These are phyloP conservation scores for Daphoenositta chrysoptera DNA, from an alignment of 2,113 vertebrate species.

Conservation along the genomic window DNA sequence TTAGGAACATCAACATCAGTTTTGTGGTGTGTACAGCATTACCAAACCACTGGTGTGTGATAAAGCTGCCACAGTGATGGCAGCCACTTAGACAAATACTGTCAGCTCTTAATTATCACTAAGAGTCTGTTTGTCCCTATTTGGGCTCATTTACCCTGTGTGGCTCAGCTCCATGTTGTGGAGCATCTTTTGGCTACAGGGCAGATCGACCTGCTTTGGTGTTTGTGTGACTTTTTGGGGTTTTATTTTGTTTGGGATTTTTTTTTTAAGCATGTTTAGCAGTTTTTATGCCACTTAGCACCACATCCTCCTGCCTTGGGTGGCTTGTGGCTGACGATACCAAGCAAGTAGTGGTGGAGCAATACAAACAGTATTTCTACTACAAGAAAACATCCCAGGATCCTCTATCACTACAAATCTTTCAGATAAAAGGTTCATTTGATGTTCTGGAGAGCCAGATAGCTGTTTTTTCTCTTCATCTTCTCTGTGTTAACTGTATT, in stretches of 20 bases:
- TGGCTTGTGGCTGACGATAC: not conserved
- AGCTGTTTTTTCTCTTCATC: not conserved
- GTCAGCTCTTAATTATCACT: not conserved
- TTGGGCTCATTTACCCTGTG: not conserved
- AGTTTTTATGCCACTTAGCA: not conserved
- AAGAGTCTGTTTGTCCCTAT: not conserved
- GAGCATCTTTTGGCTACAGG: not conserved
- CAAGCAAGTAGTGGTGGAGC: not conserved
- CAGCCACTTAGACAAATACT: not conserved
- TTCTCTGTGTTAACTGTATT: not conserved
- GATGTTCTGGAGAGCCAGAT: not conserved
- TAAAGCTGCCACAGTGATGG: not conserved
- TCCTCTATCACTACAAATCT: not conserved
- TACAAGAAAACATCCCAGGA: not conserved
- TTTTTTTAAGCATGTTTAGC: not conserved
- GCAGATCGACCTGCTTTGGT: not conserved
- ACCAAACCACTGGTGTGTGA: not conserved
- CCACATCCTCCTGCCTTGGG: not conserved
- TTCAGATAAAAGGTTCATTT: not conserved
- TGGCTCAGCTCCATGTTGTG: not conserved
- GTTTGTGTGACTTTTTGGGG: not conserved
- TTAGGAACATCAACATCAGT: not conserved
- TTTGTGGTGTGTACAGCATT: not conserved
- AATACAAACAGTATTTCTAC: not conserved
- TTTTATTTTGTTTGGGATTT: not conserved